Conservation (phyloP, 2,113 vertebrate species). For the Baryphthengus martii region DNA sequence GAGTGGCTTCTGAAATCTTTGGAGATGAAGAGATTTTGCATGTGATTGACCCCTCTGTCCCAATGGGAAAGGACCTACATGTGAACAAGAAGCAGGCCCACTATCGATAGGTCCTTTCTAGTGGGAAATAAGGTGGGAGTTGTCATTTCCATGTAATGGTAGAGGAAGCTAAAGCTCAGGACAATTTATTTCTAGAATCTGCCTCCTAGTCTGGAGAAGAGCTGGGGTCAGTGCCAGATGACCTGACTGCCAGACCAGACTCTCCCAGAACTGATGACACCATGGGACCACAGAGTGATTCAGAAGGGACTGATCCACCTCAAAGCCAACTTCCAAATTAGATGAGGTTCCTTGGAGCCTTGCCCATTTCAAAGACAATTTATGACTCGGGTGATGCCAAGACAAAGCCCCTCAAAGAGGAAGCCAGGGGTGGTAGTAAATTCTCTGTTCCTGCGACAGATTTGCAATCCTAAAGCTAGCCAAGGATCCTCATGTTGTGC, state of each 20-base stretch:
- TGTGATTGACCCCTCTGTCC: not conserved
- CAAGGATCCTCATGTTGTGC: not conserved
- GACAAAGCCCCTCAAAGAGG: not conserved
- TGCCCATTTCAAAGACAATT: not conserved
- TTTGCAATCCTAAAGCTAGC: not conserved
- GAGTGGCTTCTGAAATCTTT: not conserved
- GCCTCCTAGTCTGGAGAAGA: not conserved
- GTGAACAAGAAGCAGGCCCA: not conserved
- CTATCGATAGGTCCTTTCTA: not conserved
- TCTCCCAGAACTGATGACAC: not conserved
- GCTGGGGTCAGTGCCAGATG: not conserved
- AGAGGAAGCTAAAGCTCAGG: not conserved
- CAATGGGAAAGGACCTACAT: not conserved
- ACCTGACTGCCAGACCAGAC: not conserved
- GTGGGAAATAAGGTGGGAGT: not conserved
- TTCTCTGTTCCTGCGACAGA: not conserved
- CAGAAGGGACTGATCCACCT: not conserved
- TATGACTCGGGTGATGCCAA: not conserved
- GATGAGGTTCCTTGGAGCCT: not conserved
- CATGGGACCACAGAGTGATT: not conserved
- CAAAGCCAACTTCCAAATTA: not conserved
- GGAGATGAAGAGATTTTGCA: not conserved
- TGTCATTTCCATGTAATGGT: not conserved
- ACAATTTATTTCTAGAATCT: not conserved
- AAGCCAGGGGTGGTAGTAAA: not conserved